A percentile compares a stretch with the other conserved stretches of the same genome.
These are phyloP conservation scores for Scopus umbretta DNA, from an alignment of 2,113 vertebrate species.

Conservation along the genomic window DNA sequence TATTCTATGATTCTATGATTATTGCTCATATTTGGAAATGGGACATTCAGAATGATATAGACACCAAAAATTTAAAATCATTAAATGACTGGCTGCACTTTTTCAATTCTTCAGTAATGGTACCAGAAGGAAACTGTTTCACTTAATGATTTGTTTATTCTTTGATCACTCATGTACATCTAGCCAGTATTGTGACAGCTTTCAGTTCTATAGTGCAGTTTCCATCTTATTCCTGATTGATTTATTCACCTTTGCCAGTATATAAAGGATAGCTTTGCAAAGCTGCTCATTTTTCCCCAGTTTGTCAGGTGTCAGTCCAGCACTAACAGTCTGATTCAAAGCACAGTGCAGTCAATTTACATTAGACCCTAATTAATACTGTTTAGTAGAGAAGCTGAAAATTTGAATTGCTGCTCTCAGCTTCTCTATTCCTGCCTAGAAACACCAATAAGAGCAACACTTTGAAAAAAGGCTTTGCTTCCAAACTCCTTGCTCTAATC, in stretches of 20 bases:
- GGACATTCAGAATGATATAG: accelerated
- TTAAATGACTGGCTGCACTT: neutral
- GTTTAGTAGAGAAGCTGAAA: neutral
- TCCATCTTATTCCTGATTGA: slow-evolving; percentile 35
- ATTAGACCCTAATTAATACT: neutral
- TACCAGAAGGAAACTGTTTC: slow-evolving; percentile 34
- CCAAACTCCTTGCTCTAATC: neutral
- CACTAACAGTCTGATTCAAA: slow-evolving; percentile 8
- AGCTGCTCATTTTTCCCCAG: slow-evolving; percentile 47
- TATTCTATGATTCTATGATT: no score
- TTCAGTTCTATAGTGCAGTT: slow-evolving; percentile 41
- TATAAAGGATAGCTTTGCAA: slow-evolving; percentile 5
- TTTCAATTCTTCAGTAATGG: neutral
- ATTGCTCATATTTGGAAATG: neutral
- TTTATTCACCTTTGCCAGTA: slow-evolving; percentile 34
- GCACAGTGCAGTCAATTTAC: neutral
- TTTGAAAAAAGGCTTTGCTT: neutral
- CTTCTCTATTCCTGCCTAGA: neutral
- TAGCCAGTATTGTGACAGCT: slow-evolving; percentile 56
- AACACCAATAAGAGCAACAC: neutral
- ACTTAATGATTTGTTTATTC: slow-evolving; percentile 56
- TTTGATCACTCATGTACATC: slow-evolving; percentile 42
- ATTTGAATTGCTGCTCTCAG: neutral
- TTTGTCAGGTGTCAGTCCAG: slow-evolving; percentile 49
- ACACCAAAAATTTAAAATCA: neutral